A percentile compares a stretch with the other conserved stretches of the same genome.
Evolutionary conservation across 2,797 vertebrate species (phyloP).

Genomic region (Erpetoichthys calabaricus): DNA sequence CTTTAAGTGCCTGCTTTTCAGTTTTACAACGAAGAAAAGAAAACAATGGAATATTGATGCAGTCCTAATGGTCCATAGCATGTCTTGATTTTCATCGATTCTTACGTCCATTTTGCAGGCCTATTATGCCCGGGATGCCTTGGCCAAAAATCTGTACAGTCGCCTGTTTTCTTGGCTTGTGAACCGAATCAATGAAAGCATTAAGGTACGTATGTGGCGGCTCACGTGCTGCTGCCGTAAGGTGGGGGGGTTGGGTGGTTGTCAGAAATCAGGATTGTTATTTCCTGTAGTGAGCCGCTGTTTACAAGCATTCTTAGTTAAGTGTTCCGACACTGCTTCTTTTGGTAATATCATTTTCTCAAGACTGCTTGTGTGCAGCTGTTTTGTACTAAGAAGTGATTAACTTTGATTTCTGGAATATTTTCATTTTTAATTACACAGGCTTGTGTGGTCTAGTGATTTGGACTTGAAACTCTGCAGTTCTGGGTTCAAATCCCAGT

Average conservation of each 20-base stretch:
- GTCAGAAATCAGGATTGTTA: background rate
- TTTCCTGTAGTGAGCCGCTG: background rate
- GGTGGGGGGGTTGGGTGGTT: background rate
- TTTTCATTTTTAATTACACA: too few relatives aligned
- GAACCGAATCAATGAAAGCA: constrained; percentile 92
- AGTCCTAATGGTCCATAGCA: too few relatives aligned
- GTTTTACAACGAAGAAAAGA: too few relatives aligned
- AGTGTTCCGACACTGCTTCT: background rate
- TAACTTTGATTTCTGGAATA: background rate
- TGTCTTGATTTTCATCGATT: constrained; percentile 7
- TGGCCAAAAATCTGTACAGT: constrained; percentile 95
- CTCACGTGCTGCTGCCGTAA: background rate
- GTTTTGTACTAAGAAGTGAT: constrained; percentile 12
- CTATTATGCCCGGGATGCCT: constrained; percentile 90
- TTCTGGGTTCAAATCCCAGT: too few relatives aligned
- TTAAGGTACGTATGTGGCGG: constrained; percentile 59
- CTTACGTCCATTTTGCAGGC: constrained; percentile 51
- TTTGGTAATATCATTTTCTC: background rate
- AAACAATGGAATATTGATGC: too few relatives aligned
- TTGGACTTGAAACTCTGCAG: too few relatives aligned
- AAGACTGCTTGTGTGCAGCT: constrained; percentile 1
- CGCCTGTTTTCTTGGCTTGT: constrained; percentile 93
- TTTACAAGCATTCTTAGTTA: background rate
- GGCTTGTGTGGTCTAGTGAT: too few relatives aligned
- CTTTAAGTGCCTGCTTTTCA: too few relatives aligned